These are phyloP conservation scores for Erebia palarica DNA, from an alignment of 2,888 invertebrate species.

Conservation along the genomic window DNA sequence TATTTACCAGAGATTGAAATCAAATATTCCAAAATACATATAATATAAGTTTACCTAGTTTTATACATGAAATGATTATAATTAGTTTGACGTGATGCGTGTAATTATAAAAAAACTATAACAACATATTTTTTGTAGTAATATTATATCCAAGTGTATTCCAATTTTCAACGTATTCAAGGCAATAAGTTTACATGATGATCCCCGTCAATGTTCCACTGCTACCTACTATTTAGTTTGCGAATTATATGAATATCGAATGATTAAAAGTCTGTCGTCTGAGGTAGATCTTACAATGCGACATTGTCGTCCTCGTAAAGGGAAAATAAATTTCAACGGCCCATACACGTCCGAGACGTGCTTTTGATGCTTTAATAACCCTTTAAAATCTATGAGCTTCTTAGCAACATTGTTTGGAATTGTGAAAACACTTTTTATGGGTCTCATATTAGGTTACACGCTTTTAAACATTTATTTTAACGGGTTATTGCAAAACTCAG, in stretches of 20 bases:
- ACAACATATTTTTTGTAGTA: too few species aligned
- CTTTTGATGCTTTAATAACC: constrained; percentile 43
- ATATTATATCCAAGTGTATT: too few species aligned
- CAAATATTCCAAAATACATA: too few species aligned
- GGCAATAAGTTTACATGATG: too few species aligned
- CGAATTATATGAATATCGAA: neutral
- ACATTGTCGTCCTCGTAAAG: constrained; percentile 46
- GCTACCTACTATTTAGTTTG: neutral
- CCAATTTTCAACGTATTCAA: too few species aligned
- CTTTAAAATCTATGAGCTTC: constrained; percentile 22
- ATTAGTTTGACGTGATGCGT: too few species aligned
- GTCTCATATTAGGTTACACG: constrained; percentile 10
- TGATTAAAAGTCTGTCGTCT: neutral
- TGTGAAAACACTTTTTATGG: constrained; percentile 23
- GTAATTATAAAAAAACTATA: too few species aligned
- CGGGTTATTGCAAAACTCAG: too few species aligned
- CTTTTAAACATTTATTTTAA: constrained; percentile 1
- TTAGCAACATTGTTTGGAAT: constrained; percentile 32
- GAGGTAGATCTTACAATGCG: constrained; percentile 28
- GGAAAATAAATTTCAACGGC: constrained; percentile 46
- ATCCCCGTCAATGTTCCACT: neutral
- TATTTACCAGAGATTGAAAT: too few species aligned
- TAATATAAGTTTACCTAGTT: too few species aligned
- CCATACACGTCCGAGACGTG: constrained; percentile 42
- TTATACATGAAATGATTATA: too few species aligned